Conservation (phyloP, 1,140 invertebrate species). For the Leucophenga varia region DNA sequence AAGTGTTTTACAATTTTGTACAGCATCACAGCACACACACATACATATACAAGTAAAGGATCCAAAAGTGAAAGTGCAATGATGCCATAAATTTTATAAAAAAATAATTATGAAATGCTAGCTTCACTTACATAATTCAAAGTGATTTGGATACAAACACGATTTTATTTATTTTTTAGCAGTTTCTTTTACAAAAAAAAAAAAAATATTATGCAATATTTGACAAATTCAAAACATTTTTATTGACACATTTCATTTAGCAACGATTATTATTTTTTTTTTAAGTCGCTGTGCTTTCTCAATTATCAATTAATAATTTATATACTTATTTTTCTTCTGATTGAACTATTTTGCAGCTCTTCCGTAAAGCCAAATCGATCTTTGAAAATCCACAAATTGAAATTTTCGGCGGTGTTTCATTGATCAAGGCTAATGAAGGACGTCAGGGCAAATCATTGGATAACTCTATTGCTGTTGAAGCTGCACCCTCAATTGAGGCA, state of each 20-base stretch:
- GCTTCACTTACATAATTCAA: neutral
- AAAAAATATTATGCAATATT: no score
- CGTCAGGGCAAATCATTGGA: slow-evolving; percentile 54
- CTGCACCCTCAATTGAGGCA: slow-evolving; percentile 58
- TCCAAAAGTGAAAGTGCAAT: slow-evolving; percentile 27
- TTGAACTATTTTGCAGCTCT: slow-evolving; percentile 57
- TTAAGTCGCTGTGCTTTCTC: no score
- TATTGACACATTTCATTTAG: no score
- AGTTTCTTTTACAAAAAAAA: no score
- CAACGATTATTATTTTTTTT: no score
- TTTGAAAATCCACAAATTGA: slow-evolving; percentile 64
- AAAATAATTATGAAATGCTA: neutral
- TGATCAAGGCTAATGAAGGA: slow-evolving; percentile 59
- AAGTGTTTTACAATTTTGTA: slow-evolving; percentile 15
- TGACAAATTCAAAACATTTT: no score
- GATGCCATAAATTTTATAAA: neutral
- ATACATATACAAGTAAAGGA: slow-evolving; percentile 4
- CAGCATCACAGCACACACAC: no score
- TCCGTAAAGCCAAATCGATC: slow-evolving; percentile 63
- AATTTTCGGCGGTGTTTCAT: slow-evolving; percentile 61
- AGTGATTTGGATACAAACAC: no score
- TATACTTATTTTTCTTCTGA: no score
- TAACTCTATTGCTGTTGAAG: slow-evolving; percentile 56
- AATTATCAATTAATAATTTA: no score
- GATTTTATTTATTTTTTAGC: no score